Evolutionary conservation across 2,888 invertebrate genomes (phyloP).

Genomic region (Pyrgus malvae): DNA sequence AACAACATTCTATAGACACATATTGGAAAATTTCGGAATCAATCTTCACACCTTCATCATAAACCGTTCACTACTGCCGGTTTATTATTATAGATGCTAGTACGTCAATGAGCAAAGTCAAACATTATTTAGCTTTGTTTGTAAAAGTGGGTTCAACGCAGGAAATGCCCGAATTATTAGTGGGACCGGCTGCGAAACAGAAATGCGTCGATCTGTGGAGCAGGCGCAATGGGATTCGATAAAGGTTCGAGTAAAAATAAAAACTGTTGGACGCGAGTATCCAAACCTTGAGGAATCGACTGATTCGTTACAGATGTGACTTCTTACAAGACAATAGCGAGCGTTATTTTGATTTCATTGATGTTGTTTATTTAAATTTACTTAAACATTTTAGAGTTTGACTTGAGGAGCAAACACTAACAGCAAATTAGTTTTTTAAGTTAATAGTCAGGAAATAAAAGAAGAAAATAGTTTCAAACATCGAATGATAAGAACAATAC

Average conservation of each 20-base stretch:
- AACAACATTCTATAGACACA: too few relatives aligned
- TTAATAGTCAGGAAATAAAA: background rate
- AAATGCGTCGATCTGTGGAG: constrained; percentile 12
- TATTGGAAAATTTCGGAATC: too few relatives aligned
- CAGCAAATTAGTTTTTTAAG: background rate
- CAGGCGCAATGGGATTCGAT: constrained; percentile 7
- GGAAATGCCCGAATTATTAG: constrained; percentile 10
- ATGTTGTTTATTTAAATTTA: background rate
- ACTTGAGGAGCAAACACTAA: background rate
- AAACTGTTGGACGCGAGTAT: constrained; percentile 2
- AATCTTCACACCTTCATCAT: too few relatives aligned
- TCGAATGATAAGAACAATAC: too few relatives aligned
- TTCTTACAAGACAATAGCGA: too few relatives aligned
- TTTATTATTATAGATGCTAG: too few relatives aligned
- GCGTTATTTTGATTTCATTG: background rate
- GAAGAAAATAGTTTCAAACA: background rate
- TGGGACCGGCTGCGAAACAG: constrained; percentile 17
- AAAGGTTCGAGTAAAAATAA: constrained; percentile 21
- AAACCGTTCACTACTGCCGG: too few relatives aligned
- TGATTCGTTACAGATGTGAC: background rate
- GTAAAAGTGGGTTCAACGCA: background rate
- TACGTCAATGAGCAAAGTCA: background rate
- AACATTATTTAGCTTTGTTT: background rate
- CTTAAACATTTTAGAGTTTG: background rate
- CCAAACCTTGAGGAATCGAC: constrained; percentile 9